phyloP scores from a whole-genome alignment of 2,113 vertebrate genomes.

The Dermatemys mawii region DNA sequence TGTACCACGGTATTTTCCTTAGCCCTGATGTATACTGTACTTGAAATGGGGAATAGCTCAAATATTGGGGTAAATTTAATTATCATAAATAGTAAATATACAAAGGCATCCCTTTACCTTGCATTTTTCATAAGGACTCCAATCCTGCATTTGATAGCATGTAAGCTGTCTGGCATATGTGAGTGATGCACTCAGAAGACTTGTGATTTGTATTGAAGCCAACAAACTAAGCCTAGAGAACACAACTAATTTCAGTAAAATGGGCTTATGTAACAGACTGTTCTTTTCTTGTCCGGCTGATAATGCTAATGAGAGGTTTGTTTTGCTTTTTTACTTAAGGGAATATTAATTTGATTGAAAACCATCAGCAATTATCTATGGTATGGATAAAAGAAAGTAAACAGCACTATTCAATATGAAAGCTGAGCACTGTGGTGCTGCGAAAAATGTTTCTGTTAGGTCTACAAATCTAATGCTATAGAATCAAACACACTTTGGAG shows the following conservation, averaged over 20 bases:
- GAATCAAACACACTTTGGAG: background rate
- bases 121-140: background rate
- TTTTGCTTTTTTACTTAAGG: background rate
- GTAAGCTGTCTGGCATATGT: background rate
- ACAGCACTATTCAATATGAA: background rate
- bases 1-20: background rate
- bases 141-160: background rate
- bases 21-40: background rate
- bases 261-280: constrained; percentile 6
- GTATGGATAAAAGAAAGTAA: background rate
- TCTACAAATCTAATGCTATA: background rate
- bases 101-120: background rate
- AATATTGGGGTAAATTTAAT: background rate
- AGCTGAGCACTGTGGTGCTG: background rate
- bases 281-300: constrained; percentile 19
- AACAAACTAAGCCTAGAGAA: background rate
- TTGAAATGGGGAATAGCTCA: background rate
- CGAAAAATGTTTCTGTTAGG: background rate
- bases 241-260: constrained; percentile 36
- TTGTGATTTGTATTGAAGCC: background rate
- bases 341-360: constrained; percentile 17
- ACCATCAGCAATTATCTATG: background rate
- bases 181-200: background rate
- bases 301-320: constrained; percentile 43
- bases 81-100: background rate